Evolutionary conservation across 2,113 vertebrate genomes (phyloP).

Genomic region (Corythaixoides concolor): DNA sequence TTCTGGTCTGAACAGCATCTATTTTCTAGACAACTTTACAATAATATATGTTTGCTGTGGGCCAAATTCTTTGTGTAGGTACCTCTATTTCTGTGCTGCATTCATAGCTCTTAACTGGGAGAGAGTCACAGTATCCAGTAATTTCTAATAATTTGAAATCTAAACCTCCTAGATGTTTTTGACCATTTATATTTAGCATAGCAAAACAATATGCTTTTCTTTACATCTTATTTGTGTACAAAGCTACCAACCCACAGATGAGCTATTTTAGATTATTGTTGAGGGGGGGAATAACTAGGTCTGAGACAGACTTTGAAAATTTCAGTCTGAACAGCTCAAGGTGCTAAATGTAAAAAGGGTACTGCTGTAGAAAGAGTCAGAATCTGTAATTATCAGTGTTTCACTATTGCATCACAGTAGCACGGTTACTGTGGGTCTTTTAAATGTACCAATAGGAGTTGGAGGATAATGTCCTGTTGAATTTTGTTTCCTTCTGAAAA

Average conservation of each 20-base stretch:
- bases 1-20: conserved; percentile 77
- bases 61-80: conserved; percentile 55
- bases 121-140: not conserved
- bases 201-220: not conserved
- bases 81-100: not conserved
- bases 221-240: not conserved
- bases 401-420: not conserved
- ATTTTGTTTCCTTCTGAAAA: not conserved
- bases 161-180: not conserved
- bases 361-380: not conserved
- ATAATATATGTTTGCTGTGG: conserved; percentile 64
- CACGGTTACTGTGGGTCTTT: not conserved
- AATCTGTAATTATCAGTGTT: not conserved
- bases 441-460: not conserved
- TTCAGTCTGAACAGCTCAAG: not conserved
- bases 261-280: not conserved
- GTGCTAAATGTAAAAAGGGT: not conserved
- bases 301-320: not conserved
- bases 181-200: not conserved
- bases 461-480: not conserved
- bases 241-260: not conserved
- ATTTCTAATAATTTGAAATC: conserved; percentile 7
- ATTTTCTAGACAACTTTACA: conserved; percentile 72
- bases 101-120: not conserved
- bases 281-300: accelerated